phyloP scores from a whole-genome alignment of 2,113 vertebrate species.

The Petrocephalus zakoni region DNA sequence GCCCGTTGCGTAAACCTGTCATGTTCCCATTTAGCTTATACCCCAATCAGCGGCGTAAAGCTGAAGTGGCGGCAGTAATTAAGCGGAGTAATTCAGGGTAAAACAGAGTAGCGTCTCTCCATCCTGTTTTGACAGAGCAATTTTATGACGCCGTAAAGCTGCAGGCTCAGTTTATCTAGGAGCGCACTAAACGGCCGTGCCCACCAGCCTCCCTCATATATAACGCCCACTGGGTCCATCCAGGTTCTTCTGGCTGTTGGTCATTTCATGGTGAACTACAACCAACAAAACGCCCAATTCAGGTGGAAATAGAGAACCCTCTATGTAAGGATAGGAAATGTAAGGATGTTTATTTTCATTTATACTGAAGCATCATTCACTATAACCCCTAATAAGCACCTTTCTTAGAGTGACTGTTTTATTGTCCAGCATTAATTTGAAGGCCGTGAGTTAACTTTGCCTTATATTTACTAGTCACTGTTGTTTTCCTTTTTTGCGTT shows the following conservation, averaged over 20 bases:
- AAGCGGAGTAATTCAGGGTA: conserved; percentile 51
- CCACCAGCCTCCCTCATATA: not conserved
- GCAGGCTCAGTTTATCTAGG: conserved; percentile 12
- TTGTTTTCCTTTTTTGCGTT: not conserved
- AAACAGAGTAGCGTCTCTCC: conserved; percentile 59
- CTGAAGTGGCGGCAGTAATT: conserved; percentile 52
- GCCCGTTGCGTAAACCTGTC: conserved; percentile 57
- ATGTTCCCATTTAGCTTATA: conserved; percentile 52
- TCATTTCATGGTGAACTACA: not conserved
- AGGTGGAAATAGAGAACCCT: not conserved
- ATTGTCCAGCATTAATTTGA: not conserved
- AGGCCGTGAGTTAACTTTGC: not conserved
- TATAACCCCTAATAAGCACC: not conserved
- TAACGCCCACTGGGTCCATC: not conserved
- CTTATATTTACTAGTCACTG: not conserved
- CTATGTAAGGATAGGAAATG: not conserved
- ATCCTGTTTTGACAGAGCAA: conserved; percentile 55
- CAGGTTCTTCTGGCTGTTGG: not conserved
- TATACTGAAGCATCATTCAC: not conserved
- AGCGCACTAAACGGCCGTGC: not conserved
- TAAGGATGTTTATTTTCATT: not conserved
- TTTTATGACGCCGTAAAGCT: conserved; percentile 71
- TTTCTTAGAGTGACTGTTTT: not conserved
- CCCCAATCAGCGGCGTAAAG: conserved; percentile 59
- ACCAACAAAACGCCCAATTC: not conserved